Base-by-base conservation (phyloP, 1,140 invertebrate species). In the Chymomyza costata region DNA sequence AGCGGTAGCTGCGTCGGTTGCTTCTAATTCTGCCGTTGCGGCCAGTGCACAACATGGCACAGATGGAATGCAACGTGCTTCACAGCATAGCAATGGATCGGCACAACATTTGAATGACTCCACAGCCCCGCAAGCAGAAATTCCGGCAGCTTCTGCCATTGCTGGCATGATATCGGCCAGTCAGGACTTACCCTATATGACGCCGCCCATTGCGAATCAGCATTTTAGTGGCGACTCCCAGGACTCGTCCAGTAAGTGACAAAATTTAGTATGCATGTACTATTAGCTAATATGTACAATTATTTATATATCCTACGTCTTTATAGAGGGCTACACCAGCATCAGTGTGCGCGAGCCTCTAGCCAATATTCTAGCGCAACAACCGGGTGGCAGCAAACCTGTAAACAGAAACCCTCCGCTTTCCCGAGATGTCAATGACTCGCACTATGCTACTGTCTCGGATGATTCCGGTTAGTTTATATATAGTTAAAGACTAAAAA, bases 101-200 rank as follows among this genome's bases (percentile, higher is more conserved):
- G 44, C 65, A 0, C 68, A 82, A 39, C 53, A 58, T 8, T 41
- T 54, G 6, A 76, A 64, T 37, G 82, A 84, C 18, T 45, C 56
- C 3, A 41, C 16, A 6, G 37, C 51, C 5, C 41, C 49, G 1
- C 80, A 85, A 35, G 70, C 60, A 5, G 89, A 91, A 61, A 92
- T 93, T 59, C 90, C 92, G 38, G 94, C 93, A 16, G 93, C 93
- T 3, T 91, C 91, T 38, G 94, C 94, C 1, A 94, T 95, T 60
- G 90, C 92, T 38, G 94, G 94, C 6, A 90, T 91, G 68, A 89
- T 95, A 28, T 92, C 94, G 50, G 94, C 94, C 34, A 95, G 92
- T 87, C 93, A 94, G 84, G 94, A 95, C 80, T 87, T 95, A 78
- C 94, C 94, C 3, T 95, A 95, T 70, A 95, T 95, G 90, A 95